Conservation (phyloP, 2,113 vertebrate species). For the human (Homo sapiens) region DNA sequence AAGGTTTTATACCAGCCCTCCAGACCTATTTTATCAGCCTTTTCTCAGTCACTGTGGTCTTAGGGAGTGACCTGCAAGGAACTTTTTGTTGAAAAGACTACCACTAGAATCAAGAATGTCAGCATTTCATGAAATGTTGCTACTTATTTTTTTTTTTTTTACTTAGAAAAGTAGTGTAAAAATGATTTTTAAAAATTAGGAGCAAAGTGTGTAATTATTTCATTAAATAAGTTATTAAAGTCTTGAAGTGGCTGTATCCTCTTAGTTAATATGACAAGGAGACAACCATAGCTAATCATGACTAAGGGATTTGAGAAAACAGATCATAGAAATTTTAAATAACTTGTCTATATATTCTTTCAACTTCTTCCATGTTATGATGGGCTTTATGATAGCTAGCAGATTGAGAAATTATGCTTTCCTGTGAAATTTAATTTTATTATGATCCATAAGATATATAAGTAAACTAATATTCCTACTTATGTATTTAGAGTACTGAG, state of each 20-base stretch:
- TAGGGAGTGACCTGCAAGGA: not conserved
- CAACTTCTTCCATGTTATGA: not conserved
- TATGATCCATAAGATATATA: not conserved
- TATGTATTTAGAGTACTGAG: not conserved
- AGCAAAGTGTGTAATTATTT: not conserved
- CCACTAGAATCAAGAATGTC: not conserved
- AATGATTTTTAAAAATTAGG: not conserved
- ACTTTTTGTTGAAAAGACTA: not conserved
- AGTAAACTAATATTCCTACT: not conserved
- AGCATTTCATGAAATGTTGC: not conserved
- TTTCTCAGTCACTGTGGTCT: not conserved
- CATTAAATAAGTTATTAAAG: not conserved
- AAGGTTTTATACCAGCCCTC: not conserved
- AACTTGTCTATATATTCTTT: not conserved
- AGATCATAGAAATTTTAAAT: slow-evolving; percentile 7
- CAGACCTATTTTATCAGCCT: not conserved
- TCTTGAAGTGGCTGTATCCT: not conserved
- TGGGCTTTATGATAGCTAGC: not conserved
- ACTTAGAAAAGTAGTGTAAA: not conserved
- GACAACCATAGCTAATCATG: not conserved
- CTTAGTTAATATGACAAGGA: not conserved
- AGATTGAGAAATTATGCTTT: not conserved
- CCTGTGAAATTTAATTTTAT: not conserved
- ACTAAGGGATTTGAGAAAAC: not conserved
- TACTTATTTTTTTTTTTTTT: not conserved